Evolutionary conservation across 2,113 vertebrate genomes (phyloP).

Genomic region (Epinephelus fuscoguttatus): DNA sequence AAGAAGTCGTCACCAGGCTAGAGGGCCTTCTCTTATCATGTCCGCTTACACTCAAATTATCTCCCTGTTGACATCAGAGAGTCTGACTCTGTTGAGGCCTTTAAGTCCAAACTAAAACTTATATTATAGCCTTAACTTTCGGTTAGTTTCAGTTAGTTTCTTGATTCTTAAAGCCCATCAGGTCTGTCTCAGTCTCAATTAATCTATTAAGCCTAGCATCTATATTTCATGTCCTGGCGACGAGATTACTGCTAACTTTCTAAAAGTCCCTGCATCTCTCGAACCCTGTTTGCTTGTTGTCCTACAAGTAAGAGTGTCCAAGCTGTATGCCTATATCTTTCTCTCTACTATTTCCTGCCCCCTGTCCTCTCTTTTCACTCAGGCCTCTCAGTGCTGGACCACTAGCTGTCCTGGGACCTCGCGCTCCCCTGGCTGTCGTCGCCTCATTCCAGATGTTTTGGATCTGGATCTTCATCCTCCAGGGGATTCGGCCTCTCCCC

Average conservation of each 20-base stretch:
- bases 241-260: neutral
- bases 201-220: neutral
- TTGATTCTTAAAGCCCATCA: neutral
- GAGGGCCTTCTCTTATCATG: too few species aligned
- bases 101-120: neutral
- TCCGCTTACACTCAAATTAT: too few species aligned
- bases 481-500: neutral
- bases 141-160: neutral
- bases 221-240: neutral
- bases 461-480: neutral
- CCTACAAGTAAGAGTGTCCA: neutral
- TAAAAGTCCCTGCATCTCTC: neutral
- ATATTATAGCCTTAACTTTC: neutral
- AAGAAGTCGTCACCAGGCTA: neutral
- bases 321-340: neutral
- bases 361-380: neutral
- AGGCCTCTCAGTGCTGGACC: neutral
- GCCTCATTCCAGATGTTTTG: slow-evolving; percentile 1
- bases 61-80: too few species aligned
- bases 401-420: neutral
- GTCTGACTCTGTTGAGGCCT: neutral
- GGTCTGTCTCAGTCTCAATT: neutral
- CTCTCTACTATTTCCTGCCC: neutral
- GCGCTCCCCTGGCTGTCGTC: neutral
- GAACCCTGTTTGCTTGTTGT: neutral